These are phyloP conservation scores for Eutolmus rufibarbis DNA, from an alignment of 2,888 invertebrate species.

Conservation along the genomic window DNA sequence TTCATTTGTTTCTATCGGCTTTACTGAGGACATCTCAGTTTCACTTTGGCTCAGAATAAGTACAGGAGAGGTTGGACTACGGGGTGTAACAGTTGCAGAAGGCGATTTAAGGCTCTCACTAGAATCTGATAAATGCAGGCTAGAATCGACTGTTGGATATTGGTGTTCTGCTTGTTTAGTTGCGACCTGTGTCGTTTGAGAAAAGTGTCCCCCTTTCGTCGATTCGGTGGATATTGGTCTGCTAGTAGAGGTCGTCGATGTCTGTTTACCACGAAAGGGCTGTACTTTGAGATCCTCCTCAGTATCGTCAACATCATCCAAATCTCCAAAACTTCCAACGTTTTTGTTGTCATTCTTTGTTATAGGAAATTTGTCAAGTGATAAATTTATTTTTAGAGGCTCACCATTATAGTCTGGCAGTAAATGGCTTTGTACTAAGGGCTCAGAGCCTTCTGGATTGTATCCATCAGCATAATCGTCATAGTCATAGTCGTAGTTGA, in stretches of 20 bases:
- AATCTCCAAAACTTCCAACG: slow-evolving; percentile 25
- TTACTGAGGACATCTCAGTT: background rate
- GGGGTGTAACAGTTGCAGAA: slow-evolving; percentile 1
- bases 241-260: slow-evolving; percentile 31
- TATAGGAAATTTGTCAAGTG: slow-evolving; percentile 57
- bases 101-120: background rate
- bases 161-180: background rate
- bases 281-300: slow-evolving; percentile 20
- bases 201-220: background rate
- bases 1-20: background rate
- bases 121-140: slow-evolving; percentile 6
- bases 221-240: background rate
- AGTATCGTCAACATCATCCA: slow-evolving; percentile 8
- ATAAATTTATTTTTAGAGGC: slow-evolving; percentile 61
- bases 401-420: slow-evolving; percentile 49
- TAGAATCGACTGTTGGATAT: background rate
- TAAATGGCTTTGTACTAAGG: slow-evolving; percentile 23
- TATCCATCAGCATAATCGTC: slow-evolving; percentile 51
- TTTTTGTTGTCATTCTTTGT: slow-evolving; percentile 44
- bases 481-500: slow-evolving; percentile 56
- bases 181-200: background rate
- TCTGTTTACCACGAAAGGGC: slow-evolving; percentile 43
- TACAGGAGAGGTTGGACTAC: slow-evolving; percentile 17
- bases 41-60: slow-evolving; percentile 25
- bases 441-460: slow-evolving; percentile 42